A percentile compares a stretch with the other conserved stretches of the same genome.
Conservation (phyloP, 2,113 vertebrate species). For the Cyrtonyx montezumae region DNA sequence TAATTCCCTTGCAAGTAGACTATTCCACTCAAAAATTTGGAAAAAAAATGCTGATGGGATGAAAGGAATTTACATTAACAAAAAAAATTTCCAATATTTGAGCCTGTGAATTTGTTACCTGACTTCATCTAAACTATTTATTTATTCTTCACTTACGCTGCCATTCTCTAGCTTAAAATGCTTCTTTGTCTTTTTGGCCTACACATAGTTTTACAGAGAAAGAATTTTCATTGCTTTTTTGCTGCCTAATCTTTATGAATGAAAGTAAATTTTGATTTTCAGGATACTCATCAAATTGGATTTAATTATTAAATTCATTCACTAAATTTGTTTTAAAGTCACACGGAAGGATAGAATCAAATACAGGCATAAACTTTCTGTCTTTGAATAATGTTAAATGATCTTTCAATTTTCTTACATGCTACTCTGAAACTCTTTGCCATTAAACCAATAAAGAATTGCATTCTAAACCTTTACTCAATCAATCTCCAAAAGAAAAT, state of each 20-base stretch:
- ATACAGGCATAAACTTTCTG: not conserved
- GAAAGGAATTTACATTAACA: not conserved
- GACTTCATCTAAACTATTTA: not conserved
- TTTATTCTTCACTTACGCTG: not conserved
- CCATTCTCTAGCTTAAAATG: not conserved
- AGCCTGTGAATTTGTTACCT: not conserved
- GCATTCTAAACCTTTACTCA: not conserved
- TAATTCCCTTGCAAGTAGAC: not conserved
- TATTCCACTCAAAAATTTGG: not conserved
- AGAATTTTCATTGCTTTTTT: not conserved
- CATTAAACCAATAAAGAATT: not conserved
- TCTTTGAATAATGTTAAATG: not conserved
- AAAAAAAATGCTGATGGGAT: not conserved
- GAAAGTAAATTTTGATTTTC: not conserved
- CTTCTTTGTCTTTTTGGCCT: not conserved
- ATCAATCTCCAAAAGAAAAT: not conserved
- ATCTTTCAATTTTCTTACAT: not conserved
- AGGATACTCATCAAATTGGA: not conserved
- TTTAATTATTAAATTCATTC: not conserved
- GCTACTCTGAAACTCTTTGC: not conserved
- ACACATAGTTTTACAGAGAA: not conserved
- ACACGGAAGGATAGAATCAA: not conserved
- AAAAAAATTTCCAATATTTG: not conserved
- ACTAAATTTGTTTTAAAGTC: not conserved
- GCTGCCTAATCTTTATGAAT: not conserved